A percentile compares a stretch with the other conserved stretches of the same genome.
Conservation (phyloP, 2,113 vertebrate species). For the Seriola dumerili region DNA sequence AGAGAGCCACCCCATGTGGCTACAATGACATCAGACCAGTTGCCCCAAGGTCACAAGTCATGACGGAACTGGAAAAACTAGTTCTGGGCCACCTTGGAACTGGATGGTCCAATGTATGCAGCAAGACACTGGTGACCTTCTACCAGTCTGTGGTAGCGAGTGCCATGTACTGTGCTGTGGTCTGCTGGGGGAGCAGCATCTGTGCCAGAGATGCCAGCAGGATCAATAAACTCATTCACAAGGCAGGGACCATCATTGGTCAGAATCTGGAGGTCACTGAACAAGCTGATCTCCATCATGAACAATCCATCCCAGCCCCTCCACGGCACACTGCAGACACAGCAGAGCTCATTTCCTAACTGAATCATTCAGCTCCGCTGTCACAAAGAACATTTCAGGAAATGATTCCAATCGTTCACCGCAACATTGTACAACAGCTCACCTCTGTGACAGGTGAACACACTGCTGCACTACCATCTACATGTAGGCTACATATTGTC, state of each 20-base stretch:
- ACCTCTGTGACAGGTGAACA: neutral
- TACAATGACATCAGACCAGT: neutral
- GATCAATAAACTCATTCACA: conserved; percentile 12
- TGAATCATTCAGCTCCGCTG: neutral
- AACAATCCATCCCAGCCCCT: neutral
- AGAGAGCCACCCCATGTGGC: neutral
- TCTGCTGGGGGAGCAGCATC: neutral
- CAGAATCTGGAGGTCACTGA: conserved; percentile 1
- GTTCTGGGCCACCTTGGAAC: neutral
- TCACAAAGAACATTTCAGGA: neutral
- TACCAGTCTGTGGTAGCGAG: neutral
- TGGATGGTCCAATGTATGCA: neutral
- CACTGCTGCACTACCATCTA: too few relatives aligned
- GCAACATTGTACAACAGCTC: neutral
- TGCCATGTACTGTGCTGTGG: neutral
- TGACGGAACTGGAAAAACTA: too few relatives aligned
- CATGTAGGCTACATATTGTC: neutral
- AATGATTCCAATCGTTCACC: neutral
- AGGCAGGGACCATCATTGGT: neutral
- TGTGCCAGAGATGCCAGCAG: conserved; percentile 1
- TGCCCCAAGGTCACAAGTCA: neutral
- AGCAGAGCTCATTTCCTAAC: neutral
- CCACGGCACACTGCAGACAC: neutral
- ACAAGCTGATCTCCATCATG: neutral
- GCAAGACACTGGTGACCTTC: neutral